Evolutionary conservation across 2,113 vertebrate genomes (phyloP), one percentile per base, ranked within the genome.

Genomic region (Rhinichthys klamathensis): DNA sequence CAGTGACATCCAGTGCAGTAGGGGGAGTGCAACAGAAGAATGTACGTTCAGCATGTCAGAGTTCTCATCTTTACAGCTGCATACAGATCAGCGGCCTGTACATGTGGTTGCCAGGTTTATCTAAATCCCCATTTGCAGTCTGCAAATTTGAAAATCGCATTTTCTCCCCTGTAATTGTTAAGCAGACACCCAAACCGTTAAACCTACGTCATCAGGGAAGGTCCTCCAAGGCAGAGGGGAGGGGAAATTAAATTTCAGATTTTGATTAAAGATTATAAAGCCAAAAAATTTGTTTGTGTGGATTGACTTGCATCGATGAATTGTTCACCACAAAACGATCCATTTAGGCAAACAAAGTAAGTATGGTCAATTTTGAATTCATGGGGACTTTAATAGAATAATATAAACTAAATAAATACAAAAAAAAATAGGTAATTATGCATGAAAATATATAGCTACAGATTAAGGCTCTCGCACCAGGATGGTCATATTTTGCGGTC

Each of bases 1-100:
- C 49, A 54, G 70, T 18, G 41, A 49, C 88, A 72, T 89, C 84
- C 86, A 15, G 51, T 49, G 75, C 88, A 56, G 76, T 61, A 89
- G 88, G 81, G 86, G 86, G 25, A n/a, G 46, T 21, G 6, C 6
- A 8, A 56, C 49, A 56, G 3, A 56, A 56, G 54, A 2, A 56
- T 56, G 54, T 3, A 3, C 54, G 3, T 23, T 82, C 49, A 56
- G 27, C 16, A 76, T 21, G 27, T 32, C 54, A 56, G 54, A 21
- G 6, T 21, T 56, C 49, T n/a, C 2, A 18, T 35, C 51, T 38
- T 38, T 44, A 13, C 3, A 3, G 25, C 27, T 32, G 30, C 46
- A 10, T 41, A 35, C n/a, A 23, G 49, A 70, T n/a, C 30, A 72
- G 75, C 44, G 4, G 4, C 15, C 35, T 32, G 9, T 4, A 32